phyloP scores from a whole-genome alignment of 2,113 vertebrate genomes.

The Pelecanoides urinatrix region DNA sequence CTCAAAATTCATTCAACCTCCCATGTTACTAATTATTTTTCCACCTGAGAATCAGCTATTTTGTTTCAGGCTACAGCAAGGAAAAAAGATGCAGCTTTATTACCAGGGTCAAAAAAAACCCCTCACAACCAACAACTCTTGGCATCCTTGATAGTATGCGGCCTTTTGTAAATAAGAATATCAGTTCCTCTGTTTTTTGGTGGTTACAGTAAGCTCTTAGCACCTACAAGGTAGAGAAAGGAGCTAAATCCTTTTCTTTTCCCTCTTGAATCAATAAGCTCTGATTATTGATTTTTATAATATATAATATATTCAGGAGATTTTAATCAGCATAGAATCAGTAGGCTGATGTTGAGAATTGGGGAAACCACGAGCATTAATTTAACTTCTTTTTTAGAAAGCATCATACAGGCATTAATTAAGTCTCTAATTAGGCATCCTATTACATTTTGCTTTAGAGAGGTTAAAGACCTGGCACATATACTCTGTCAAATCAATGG shows the following conservation, averaged over 20 bases:
- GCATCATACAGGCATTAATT: not conserved
- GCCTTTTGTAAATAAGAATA: not conserved
- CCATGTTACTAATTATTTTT: slow-evolving; percentile 64
- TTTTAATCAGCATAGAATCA: not conserved
- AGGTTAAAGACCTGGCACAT: not conserved
- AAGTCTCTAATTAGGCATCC: slow-evolving; percentile 4
- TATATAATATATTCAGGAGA: not conserved
- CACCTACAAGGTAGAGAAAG: not conserved
- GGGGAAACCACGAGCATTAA: not conserved
- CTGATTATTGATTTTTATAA: not conserved
- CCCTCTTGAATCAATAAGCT: not conserved
- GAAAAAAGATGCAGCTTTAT: not conserved
- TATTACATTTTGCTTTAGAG: slow-evolving; percentile 10
- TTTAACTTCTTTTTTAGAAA: not conserved
- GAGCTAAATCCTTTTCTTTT: not conserved
- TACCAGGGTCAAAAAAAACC: not conserved
- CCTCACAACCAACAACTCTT: no score
- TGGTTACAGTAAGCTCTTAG: not conserved
- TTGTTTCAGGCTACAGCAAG: slow-evolving; percentile 41
- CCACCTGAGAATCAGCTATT: slow-evolving; percentile 41
- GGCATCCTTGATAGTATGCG: not conserved
- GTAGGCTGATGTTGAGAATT: not conserved
- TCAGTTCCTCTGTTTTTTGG: not conserved
- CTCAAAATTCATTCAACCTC: slow-evolving; percentile 49
- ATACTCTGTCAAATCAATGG: not conserved